A percentile compares a stretch with the other conserved stretches of the same genome.
Conservation (phyloP, 2,113 vertebrate genomes). For the Gymnorhina tibicen region DNA sequence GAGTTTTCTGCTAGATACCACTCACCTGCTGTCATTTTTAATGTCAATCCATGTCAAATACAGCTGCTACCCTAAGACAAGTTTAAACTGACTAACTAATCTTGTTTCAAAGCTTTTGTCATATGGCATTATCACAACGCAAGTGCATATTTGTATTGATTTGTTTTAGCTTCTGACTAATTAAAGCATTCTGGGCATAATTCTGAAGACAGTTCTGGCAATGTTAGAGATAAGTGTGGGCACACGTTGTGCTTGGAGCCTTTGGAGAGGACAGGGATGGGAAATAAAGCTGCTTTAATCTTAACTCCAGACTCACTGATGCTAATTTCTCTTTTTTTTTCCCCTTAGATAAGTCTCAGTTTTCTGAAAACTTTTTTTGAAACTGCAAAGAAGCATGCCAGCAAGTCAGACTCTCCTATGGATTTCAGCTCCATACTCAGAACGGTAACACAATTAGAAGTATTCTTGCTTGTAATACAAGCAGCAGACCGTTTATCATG, state of each 20-base stretch:
- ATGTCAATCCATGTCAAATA: neutral
- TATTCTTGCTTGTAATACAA: neutral
- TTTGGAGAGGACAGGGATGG: neutral
- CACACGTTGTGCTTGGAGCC: neutral
- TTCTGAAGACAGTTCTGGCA: neutral
- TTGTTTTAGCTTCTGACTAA: neutral
- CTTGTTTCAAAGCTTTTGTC: neutral
- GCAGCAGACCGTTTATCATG: neutral
- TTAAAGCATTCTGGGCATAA: neutral
- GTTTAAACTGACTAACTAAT: neutral
- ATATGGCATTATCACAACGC: accelerated
- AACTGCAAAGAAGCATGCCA: slow-evolving; percentile 71
- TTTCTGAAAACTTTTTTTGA: slow-evolving; percentile 82
- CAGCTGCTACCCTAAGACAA: neutral
- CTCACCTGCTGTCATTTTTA: neutral
- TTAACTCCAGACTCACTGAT: neutral
- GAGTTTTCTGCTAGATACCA: neutral
- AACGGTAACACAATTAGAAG: slow-evolving; percentile 67
- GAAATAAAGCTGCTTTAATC: neutral
- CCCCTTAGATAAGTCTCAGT: slow-evolving; percentile 79
- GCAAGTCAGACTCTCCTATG: slow-evolving; percentile 36
- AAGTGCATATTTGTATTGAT: neutral
- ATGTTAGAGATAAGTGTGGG: neutral
- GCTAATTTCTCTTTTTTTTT: neutral
- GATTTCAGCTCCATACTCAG: slow-evolving; percentile 77